Evolutionary conservation across 2,888 invertebrate species (phyloP), one percentile per base, ranked within the genome.

Genomic region (Mamestra brassicae): DNA sequence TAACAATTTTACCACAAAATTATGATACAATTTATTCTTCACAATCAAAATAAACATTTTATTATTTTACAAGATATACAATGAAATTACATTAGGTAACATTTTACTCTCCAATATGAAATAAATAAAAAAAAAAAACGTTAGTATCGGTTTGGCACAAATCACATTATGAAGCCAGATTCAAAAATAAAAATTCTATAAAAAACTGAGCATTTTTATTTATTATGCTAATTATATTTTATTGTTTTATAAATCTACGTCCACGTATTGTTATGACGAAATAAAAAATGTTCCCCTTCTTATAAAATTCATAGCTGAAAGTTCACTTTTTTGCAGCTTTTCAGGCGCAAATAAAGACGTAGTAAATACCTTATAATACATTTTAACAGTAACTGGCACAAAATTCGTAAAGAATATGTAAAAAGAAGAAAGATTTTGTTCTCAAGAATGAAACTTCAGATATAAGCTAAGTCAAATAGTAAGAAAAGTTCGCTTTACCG

Each of bases 371-470:
- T 86, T 85, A 85, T 52, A 81, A 73, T 81, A 87, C 73, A 80
- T 79, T 86, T 85, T 93, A 93, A 93, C 85, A 91, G 89, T 95
- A 95, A 95, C 95, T 95, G 95, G 95, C 95, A 95, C 95, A 95
- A 93, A 93, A 94, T 94, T 95, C 94, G 90, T 94, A 93, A 90
- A 90, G 89, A 89, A 88, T 85, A 81, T 85, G 84, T 84, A 86
- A 82, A 86, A 80, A 78, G 76, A 68, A 81, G 67, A 47, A 83
- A 71, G 36, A 58, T 60, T 71, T 74, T 67, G 68, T 72, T 71
- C 55, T 47, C 62, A 79, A 77, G 71, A 70, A 68, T 61, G 38
- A 74, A 83, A 75, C 17, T 67, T 55, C 26, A 70, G 71, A 52
- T 76, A 71, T 69, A 72, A 80, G 60, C 36, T 61, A 58, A 11